Evolutionary conservation across 2,797 vertebrate genomes (phyloP).

Genomic region (Periparus ater): DNA sequence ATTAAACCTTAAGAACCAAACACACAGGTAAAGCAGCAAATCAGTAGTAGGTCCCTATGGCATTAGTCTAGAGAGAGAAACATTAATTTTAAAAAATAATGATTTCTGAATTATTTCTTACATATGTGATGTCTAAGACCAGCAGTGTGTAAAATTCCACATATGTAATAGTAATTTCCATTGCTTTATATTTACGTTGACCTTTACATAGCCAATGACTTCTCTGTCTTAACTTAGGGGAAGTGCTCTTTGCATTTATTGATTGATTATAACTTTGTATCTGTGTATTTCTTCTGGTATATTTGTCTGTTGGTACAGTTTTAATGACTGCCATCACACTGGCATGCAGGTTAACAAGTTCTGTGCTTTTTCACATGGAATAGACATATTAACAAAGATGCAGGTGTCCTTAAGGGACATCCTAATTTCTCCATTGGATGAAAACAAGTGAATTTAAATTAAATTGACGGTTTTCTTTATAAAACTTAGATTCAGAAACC

Average conservation of each 20-base stretch:
- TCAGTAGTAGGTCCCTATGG: neutral
- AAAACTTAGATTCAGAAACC: neutral
- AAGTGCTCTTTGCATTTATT: neutral
- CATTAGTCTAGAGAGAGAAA: neutral
- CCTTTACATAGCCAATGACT: neutral
- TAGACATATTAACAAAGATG: neutral
- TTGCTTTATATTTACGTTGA: neutral
- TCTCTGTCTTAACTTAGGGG: neutral
- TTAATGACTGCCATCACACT: neutral
- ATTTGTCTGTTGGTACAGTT: neutral
- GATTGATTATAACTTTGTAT: neutral
- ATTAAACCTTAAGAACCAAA: constrained; percentile 92
- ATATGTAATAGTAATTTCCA: neutral
- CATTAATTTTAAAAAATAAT: neutral
- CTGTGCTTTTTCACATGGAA: neutral
- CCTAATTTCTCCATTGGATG: neutral
- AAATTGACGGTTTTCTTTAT: neutral
- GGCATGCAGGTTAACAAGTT: neutral
- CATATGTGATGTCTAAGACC: neutral
- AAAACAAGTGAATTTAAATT: neutral
- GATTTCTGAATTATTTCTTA: neutral
- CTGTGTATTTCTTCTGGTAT: neutral
- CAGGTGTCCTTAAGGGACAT: neutral
- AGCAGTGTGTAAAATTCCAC: neutral
- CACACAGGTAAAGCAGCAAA: constrained; percentile 84